A percentile compares a stretch with the other conserved stretches of the same genome.
Evolutionary conservation across 2,888 invertebrate genomes (phyloP).

Genomic region (Parapristionchus giblindavisi): DNA sequence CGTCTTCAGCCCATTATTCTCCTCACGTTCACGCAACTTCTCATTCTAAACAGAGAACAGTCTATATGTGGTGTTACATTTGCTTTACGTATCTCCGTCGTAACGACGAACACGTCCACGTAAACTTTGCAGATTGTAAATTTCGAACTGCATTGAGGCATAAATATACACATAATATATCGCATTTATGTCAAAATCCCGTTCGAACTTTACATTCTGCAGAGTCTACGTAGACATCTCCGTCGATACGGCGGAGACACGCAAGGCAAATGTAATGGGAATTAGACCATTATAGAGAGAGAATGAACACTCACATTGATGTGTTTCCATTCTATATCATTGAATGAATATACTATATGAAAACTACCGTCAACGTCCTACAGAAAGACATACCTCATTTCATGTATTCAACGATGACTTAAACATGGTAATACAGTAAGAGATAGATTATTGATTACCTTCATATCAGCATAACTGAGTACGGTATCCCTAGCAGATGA

Average conservation of each 20-base stretch:
- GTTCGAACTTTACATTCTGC: too few species aligned
- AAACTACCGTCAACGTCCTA: too few species aligned
- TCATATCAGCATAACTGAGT: constrained; percentile 29
- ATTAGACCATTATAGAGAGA: too few species aligned
- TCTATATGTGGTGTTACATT: neutral
- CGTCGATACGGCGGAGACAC: too few species aligned
- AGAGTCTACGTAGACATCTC: too few species aligned
- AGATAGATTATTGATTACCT: neutral
- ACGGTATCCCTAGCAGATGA: neutral
- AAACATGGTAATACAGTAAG: neutral
- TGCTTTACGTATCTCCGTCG: neutral
- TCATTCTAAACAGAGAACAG: constrained; percentile 15
- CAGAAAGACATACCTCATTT: too few species aligned
- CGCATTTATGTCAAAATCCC: neutral
- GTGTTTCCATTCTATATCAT: too few species aligned
- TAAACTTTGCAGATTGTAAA: too few species aligned
- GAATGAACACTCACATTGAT: too few species aligned
- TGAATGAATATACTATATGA: too few species aligned
- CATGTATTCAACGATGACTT: neutral
- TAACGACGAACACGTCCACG: neutral
- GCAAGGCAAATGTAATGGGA: too few species aligned
- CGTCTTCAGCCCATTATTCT: neutral
- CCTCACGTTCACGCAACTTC: constrained; percentile 24
- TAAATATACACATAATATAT: neutral
- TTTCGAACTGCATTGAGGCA: neutral